Conservation (phyloP, 2,113 vertebrate genomes). For the Vulpes lagopus region DNA sequence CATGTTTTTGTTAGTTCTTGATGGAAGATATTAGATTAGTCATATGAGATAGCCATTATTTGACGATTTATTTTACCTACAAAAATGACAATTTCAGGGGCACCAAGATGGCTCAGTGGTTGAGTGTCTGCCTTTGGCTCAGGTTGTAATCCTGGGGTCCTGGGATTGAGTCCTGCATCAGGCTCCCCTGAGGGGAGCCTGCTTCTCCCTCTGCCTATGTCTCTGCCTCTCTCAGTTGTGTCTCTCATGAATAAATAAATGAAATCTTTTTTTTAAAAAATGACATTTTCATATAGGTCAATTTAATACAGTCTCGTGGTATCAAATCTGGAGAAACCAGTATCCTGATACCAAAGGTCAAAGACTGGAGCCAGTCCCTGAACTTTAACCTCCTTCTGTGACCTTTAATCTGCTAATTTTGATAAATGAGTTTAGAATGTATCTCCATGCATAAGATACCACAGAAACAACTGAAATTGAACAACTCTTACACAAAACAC, state of each 20-base stretch:
- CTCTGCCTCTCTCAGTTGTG: too few species aligned
- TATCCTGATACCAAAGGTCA: background rate
- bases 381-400: background rate
- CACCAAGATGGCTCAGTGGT: too few species aligned
- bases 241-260: too few species aligned
- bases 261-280: background rate
- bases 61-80: background rate
- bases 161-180: too few species aligned
- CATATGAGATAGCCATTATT: background rate
- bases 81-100: background rate
- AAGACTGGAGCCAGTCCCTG: background rate
- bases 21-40: constrained; percentile 7
- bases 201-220: too few species aligned
- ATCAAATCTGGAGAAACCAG: background rate
- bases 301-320: background rate
- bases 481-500: background rate
- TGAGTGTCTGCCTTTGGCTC: too few species aligned
- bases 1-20: background rate
- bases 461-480: background rate
- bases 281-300: background rate
- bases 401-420: background rate
- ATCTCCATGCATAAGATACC: background rate
- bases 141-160: too few species aligned
- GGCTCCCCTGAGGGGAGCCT: too few species aligned
- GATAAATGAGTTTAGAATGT: background rate